A percentile compares a stretch with the other conserved stretches of the same genome.
Evolutionary conservation across 1,140 invertebrate species (phyloP).

Genomic region (Megathymus violae): DNA sequence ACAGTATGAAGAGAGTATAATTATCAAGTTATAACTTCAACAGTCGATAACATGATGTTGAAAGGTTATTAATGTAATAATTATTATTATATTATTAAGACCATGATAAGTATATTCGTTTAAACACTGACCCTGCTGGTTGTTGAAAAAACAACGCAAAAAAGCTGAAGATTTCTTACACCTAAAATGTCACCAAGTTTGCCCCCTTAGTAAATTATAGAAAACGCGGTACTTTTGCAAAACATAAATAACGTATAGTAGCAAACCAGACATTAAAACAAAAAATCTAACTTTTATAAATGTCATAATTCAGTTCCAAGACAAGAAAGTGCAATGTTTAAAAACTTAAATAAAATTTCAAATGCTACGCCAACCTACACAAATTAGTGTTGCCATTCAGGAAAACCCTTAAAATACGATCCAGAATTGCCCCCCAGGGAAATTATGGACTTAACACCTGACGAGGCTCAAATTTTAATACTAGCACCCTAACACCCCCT

Average conservation of each 20-base stretch:
- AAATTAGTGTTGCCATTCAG: conserved; percentile 75
- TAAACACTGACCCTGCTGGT: too few species aligned
- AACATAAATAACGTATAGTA: not conserved
- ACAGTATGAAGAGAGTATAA: too few species aligned
- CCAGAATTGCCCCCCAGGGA: conserved; percentile 75
- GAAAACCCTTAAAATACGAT: conserved; percentile 80
- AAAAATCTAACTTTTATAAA: conserved; percentile 2
- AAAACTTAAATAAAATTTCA: conserved; percentile 7
- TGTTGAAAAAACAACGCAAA: too few species aligned
- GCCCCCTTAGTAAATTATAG: too few species aligned
- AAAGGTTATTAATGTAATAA: too few species aligned
- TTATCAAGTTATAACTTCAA: too few species aligned
- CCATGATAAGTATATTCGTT: too few species aligned
- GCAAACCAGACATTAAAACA: not conserved
- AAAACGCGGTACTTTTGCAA: too few species aligned
- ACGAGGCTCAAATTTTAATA: conserved; percentile 81
- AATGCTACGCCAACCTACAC: conserved; percentile 41
- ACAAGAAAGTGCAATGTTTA: not conserved
- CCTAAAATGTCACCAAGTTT: too few species aligned
- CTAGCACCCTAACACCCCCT: conserved; percentile 48
- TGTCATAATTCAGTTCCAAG: not conserved
- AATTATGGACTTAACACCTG: conserved; percentile 83
- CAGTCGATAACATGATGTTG: too few species aligned
- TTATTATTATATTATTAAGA: too few species aligned
- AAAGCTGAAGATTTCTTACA: too few species aligned